Evolutionary conservation across 2,113 vertebrate genomes (phyloP).

Genomic region (Talpa occidentalis): DNA sequence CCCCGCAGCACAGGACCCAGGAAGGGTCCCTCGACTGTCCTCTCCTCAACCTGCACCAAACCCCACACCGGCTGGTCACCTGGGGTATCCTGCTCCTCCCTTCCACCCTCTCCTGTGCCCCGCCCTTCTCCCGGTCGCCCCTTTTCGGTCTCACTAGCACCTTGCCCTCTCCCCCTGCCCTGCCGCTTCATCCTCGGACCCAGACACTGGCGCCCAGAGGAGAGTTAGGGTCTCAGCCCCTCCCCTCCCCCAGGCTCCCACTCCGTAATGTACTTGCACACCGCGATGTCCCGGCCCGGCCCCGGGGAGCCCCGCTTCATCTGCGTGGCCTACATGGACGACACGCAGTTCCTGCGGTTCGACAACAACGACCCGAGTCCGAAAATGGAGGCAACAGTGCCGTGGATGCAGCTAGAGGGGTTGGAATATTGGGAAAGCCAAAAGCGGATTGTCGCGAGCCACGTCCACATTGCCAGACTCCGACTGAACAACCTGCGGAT

Average conservation of each 20-base stretch:
- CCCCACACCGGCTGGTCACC: too few species aligned
- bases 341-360: background rate
- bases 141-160: background rate
- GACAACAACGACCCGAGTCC: conserved; percentile 4
- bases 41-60: background rate
- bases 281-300: background rate
- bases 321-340: conserved; percentile 56
- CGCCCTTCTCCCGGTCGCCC: rapidly evolving
- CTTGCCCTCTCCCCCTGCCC: background rate
- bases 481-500: rapidly evolving
- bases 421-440: background rate
- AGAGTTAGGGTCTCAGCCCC: background rate
- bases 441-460: rapidly evolving
- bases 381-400: background rate
- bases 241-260: too few species aligned
- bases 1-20: background rate
- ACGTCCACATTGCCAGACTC: rapidly evolving
- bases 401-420: conserved; percentile 11
- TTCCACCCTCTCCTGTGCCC: rapidly evolving
- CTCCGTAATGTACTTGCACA: conserved; percentile 20
- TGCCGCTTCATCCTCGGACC: too few species aligned
- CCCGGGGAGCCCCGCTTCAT: background rate
- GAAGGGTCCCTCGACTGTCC: too few species aligned
- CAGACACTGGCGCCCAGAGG: background rate
- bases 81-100: too few species aligned